These are phyloP conservation scores for Calyptommatus sinebrachiatus DNA, from an alignment of 2,113 vertebrate species.

Conservation along the genomic window DNA sequence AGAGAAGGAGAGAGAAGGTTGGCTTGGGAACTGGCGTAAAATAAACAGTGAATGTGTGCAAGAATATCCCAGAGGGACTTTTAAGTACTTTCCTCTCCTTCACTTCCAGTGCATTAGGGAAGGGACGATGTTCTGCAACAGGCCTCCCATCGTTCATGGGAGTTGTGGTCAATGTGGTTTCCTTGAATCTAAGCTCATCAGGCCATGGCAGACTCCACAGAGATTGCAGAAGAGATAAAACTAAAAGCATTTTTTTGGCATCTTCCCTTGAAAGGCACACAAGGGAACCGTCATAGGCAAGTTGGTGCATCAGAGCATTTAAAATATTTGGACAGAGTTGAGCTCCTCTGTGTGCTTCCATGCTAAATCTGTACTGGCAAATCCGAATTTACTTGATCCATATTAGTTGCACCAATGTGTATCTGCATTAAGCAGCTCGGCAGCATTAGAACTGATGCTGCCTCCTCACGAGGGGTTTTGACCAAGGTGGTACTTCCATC, in stretches of 20 bases:
- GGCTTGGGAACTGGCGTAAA: constrained; percentile 39
- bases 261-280: constrained; percentile 24
- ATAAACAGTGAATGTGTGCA: constrained; percentile 44
- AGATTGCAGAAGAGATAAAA: constrained; percentile 44
- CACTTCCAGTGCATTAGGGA: constrained; percentile 34
- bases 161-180: constrained; percentile 55
- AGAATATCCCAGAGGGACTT: constrained; percentile 12
- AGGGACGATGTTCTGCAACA: constrained; percentile 49
- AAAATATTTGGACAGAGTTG: not conserved
- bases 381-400: too few species aligned
- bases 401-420: too few species aligned
- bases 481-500: too few species aligned
- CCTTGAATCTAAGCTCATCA: constrained; percentile 57
- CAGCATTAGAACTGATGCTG: too few species aligned
- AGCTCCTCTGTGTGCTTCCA: not conserved
- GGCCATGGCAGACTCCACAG: constrained; percentile 15
- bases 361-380: too few species aligned
- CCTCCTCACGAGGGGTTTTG: too few species aligned
- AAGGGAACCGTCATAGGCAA: constrained; percentile 12
- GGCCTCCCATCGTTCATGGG: constrained; percentile 58
- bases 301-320: too few species aligned
- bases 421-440: too few species aligned
- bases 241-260: constrained; percentile 51
- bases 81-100: constrained; percentile 36
- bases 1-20: constrained; percentile 37